Percentiles rank a stretch among this genome's conserved stretches.
Conservation (phyloP, 2,888 invertebrate genomes). For the Cenopis cana region DNA sequence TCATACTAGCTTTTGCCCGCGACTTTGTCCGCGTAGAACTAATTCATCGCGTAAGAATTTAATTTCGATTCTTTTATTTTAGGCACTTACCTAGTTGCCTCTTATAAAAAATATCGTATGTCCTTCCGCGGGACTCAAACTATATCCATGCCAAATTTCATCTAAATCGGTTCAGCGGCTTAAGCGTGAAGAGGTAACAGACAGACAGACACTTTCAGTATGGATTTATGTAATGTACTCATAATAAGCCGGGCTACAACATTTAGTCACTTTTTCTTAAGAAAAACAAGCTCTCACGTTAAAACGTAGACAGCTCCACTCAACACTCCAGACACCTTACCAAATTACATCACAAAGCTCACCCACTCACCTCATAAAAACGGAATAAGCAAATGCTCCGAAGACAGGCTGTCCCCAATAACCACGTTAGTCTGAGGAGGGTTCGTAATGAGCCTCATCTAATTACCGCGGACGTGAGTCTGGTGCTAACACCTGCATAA, state of each 20-base stretch:
- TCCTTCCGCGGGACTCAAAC: too few relatives aligned
- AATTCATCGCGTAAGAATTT: too few relatives aligned
- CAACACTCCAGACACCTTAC: constrained; percentile 28
- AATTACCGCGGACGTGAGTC: constrained; percentile 64
- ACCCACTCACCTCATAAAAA: constrained; percentile 30
- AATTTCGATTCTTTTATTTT: too few relatives aligned
- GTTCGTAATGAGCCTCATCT: constrained; percentile 64
- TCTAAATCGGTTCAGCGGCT: too few relatives aligned
- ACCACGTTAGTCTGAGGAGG: constrained; percentile 46
- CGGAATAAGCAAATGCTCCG: constrained; percentile 44
- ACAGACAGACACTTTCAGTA: too few relatives aligned
- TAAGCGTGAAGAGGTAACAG: too few relatives aligned
- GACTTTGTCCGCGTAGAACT: too few relatives aligned
- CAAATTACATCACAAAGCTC: constrained; percentile 29
- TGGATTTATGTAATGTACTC: not conserved
- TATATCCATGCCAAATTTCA: too few relatives aligned
- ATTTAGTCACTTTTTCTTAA: not conserved
- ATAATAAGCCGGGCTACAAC: not conserved
- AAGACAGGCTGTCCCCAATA: constrained; percentile 52
- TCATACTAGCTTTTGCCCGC: too few relatives aligned
- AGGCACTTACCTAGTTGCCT: too few relatives aligned
- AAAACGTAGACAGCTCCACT: not conserved
- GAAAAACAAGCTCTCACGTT: not conserved
- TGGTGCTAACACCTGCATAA: constrained; percentile 65
- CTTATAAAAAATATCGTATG: too few relatives aligned